Conservation (phyloP, 1,140 invertebrate genomes). For the Lasioglossum baleicum region DNA sequence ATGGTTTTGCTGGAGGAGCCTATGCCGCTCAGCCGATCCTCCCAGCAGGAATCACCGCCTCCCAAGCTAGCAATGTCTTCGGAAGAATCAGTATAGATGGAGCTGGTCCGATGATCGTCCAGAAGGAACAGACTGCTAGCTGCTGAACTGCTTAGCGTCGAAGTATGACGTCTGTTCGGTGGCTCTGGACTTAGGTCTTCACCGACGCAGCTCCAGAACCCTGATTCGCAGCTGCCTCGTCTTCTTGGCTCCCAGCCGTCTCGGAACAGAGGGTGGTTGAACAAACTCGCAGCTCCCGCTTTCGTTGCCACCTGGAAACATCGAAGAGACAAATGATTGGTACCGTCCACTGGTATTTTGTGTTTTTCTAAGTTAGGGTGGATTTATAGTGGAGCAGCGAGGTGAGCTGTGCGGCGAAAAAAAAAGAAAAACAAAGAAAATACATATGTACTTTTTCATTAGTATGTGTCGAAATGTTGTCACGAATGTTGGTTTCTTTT, state of each 20-base stretch:
- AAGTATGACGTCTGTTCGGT: slow-evolving; percentile 75
- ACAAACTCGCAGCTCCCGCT: slow-evolving; percentile 77
- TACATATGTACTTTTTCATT: too few species aligned
- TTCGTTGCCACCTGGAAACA: slow-evolving; percentile 74
- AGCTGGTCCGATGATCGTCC: slow-evolving; percentile 87
- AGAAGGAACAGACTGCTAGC: slow-evolving; percentile 82
- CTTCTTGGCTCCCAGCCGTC: slow-evolving; percentile 81
- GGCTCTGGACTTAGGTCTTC: slow-evolving; percentile 83
- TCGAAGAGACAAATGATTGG: too few species aligned
- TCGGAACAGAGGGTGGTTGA: slow-evolving; percentile 80
- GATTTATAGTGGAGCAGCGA: too few species aligned
- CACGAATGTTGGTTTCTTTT: too few species aligned
- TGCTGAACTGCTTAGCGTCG: slow-evolving; percentile 82
- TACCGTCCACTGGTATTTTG: too few species aligned
- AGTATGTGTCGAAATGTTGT: too few species aligned
- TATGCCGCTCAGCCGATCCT: slow-evolving; percentile 82
- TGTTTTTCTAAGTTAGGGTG: too few species aligned
- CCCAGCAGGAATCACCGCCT: slow-evolving; percentile 87
- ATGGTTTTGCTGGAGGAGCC: slow-evolving; percentile 85
- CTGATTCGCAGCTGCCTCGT: slow-evolving; percentile 92
- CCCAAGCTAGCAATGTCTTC: slow-evolving; percentile 91
- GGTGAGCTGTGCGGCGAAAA: too few species aligned
- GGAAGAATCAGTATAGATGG: slow-evolving; percentile 91
- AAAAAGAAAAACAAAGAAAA: too few species aligned
- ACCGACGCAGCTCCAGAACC: slow-evolving; percentile 92